These are phyloP conservation scores for Ondatra zibethicus DNA, from an alignment of 2,113 vertebrate species.

Conservation along the genomic window DNA sequence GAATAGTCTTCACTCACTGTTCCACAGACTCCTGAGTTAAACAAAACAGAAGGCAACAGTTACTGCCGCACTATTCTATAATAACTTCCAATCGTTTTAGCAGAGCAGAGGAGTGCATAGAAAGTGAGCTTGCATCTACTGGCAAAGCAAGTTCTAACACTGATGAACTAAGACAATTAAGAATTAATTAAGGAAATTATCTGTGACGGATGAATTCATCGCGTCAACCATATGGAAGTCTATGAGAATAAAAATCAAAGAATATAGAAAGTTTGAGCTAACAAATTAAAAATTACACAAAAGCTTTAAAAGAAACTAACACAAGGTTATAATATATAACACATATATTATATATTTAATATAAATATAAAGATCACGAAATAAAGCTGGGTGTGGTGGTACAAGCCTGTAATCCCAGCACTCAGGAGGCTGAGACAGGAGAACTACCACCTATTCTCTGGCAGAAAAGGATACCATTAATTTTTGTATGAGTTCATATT, in stretches of 20 bases:
- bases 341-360: neutral
- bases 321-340: too few relatives aligned
- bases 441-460: neutral
- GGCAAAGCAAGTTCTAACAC: neutral
- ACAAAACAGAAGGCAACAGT: constrained; percentile 61
- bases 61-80: neutral
- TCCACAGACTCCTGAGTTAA: constrained; percentile 73
- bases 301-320: constrained; percentile 12
- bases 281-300: neutral
- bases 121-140: neutral
- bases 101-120: neutral
- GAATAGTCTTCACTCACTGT: neutral
- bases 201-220: neutral
- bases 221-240: neutral
- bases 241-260: neutral
- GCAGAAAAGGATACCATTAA: neutral
- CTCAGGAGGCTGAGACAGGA: neutral
- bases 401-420: neutral
- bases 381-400: too few relatives aligned
- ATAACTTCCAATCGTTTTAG: neutral
- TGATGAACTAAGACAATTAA: neutral
- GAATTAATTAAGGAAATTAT: neutral
- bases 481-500: neutral
- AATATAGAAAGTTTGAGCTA: neutral
- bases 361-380: neutral